Base-by-base conservation (phyloP, 2,888 invertebrate genomes). In the Spatulosminthurus flaviceps region DNA sequence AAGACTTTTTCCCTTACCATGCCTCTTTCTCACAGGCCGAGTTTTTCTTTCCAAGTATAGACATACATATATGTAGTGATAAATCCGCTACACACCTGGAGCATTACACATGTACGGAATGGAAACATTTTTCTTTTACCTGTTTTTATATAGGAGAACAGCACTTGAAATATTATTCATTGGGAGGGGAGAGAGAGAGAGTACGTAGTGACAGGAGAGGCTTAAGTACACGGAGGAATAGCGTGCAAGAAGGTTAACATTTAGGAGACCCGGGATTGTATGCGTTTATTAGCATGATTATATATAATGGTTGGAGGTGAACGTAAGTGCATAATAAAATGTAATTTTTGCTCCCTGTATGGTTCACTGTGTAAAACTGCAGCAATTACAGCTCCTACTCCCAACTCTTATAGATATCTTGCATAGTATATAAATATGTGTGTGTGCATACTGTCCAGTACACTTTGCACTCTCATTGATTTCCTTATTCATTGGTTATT, bases 241-340 rank as follows among this genome's bases (percentile, higher is more conserved):
- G 24, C 26, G 67, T 67, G 29, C 67, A 24, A 24, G 67, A 24
- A 16, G 67, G 51, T 51, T 51, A 51, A 1, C n/a, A 51, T 51
- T 51, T 9, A n/a, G 16, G 51, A n/a, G 51, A n/a, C 24, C 21
- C 16, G 24, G 29, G 74, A 74, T 13, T 61, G 51, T 16, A 42
- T 72, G 72, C 51, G 51, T 51, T 24, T 51, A 72, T 51, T 72
- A 21, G 70, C 22, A 72, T 72, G 72, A 72, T 72, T 72, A 72
- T 51, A 51, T 34, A 16, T 72, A 43, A 51, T 51, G 51, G 43
- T 51, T 26, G 72, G 73, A 61, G 66, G 78, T 61, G 73, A 28
- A 34, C 19, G 42, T 64, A 73, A 70, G 70, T 70, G 77, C 24
- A 77, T 42, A 77, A 77, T 69, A 69, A 71, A 72, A 71, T 42